Evolutionary conservation across 2,797 vertebrate species (phyloP), one percentile per base, ranked within the genome.

Genomic region (Ctenochaetus hawaiiensis): DNA sequence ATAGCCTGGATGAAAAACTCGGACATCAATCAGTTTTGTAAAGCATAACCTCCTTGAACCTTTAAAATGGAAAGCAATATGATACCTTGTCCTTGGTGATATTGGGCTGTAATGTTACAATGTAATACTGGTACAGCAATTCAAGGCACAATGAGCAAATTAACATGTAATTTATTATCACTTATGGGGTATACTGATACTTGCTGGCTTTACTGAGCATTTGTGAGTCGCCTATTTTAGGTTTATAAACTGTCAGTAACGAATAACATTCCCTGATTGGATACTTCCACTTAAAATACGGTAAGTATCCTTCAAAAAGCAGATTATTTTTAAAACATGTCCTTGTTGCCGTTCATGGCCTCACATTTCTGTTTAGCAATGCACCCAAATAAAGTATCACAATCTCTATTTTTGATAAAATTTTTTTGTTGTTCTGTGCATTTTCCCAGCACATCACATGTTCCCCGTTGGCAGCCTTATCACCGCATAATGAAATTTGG

Each of bases 11-110:
- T 41, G 67, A 70, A 63, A 71, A 64, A 18, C 30, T 57, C 47
- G 16, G 64, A 78, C 81, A 84, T 88, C 75, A 87, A 81, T 88
- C 58, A 68, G 1, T 84, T 80, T 77, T 68, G 47, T 60, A 51
- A 76, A 71, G 59, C 48, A 61, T 64, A 61, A 68, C 72, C 77
- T 83, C 56, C 57, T 44, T 77, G n/a, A 64, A 68, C 71, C 80
- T 81, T 79, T 81, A 58, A 84, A 86, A 69, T 56, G 51, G 70
- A 82, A 82, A 82, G 49, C 67, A 74, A 68, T 75, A 57, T 43
- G 17, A 74, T 67, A 66, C 80, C 13, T 83, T 67, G 34, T 72
- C 22, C 10, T 3, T 26, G 16, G n/a, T 61, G 22, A 51, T 61
- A 41, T 23, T 6, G 26, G 26, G 56, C 34, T 43, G 60, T 43